Percentiles rank a stretch among this genome's conserved stretches.
Evolutionary conservation across 64 coral and sea anemone species (phyloP).

Genomic region (Actinia tenebrosa): DNA sequence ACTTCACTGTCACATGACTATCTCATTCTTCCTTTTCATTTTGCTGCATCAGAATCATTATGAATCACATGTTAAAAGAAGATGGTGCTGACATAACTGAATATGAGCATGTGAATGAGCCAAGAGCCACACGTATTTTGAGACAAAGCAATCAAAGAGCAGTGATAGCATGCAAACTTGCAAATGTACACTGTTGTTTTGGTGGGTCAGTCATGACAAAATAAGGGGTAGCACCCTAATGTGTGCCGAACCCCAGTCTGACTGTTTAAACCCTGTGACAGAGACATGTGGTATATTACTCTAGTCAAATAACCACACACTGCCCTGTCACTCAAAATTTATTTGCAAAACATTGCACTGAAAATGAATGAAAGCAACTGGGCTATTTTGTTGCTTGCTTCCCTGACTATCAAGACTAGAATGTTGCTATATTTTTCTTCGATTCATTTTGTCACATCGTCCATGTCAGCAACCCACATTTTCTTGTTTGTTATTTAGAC

Average conservation of each 20-base stretch:
- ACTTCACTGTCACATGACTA: neutral
- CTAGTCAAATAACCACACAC: neutral
- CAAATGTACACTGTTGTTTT: conserved; percentile 18
- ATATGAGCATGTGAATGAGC: neutral
- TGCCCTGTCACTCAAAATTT: neutral
- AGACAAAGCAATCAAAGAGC: neutral
- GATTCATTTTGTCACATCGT: neutral
- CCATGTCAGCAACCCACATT: neutral
- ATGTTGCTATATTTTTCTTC: neutral
- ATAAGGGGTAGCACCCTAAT: conserved; percentile 48
- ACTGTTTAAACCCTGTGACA: conserved; percentile 67
- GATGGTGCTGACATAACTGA: neutral
- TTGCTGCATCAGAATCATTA: neutral
- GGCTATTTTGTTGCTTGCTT: too few relatives aligned
- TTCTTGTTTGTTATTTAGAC: neutral
- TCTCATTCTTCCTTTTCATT: neutral
- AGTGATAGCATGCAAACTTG: neutral
- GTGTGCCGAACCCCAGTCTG: conserved; percentile 43
- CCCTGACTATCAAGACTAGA: too few relatives aligned
- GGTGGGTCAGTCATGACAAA: conserved; percentile 62
- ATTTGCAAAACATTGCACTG: neutral
- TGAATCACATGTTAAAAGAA: neutral
- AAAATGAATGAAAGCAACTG: neutral
- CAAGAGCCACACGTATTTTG: too few relatives aligned
- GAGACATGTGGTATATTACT: neutral